Percentiles rank a stretch among this genome's conserved stretches.
Evolutionary conservation across 2,797 vertebrate genomes (phyloP).

Genomic region (Alauda arvensis): DNA sequence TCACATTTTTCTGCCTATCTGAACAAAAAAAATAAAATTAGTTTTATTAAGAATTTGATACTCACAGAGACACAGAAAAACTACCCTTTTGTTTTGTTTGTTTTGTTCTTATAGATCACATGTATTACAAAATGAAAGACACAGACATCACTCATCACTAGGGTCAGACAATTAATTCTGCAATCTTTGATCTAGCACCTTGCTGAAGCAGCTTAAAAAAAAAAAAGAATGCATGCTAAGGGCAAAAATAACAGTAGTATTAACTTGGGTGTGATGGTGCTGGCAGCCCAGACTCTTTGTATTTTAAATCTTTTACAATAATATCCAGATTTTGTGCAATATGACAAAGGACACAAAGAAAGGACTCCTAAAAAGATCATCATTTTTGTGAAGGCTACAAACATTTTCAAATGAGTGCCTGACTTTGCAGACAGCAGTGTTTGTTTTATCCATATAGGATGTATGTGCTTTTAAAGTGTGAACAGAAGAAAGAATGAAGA

Average conservation of each 20-base stretch:
- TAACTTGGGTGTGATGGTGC: constrained; percentile 41
- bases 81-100: background rate
- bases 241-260: constrained; percentile 50
- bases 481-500: background rate
- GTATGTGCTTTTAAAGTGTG: background rate
- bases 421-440: background rate
- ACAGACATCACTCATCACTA: constrained; percentile 31
- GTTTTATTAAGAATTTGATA: constrained; percentile 46
- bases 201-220: constrained; percentile 37
- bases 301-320: constrained; percentile 27
- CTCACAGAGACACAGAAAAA: constrained; percentile 36
- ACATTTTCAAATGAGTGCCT: background rate
- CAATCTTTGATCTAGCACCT: constrained; percentile 28
- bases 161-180: constrained; percentile 58
- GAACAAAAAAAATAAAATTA: constrained; percentile 35
- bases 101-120: background rate
- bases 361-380: constrained; percentile 31
- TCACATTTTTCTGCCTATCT: constrained; percentile 7
- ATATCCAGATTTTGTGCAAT: constrained; percentile 37
- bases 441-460: background rate
- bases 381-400: constrained; percentile 12
- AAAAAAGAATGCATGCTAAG: constrained; percentile 32
- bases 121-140: constrained; percentile 43
- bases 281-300: constrained; percentile 7
- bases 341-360: background rate